Conservation (phyloP, 2,888 invertebrate species). For the Leistus spinibarbis region DNA sequence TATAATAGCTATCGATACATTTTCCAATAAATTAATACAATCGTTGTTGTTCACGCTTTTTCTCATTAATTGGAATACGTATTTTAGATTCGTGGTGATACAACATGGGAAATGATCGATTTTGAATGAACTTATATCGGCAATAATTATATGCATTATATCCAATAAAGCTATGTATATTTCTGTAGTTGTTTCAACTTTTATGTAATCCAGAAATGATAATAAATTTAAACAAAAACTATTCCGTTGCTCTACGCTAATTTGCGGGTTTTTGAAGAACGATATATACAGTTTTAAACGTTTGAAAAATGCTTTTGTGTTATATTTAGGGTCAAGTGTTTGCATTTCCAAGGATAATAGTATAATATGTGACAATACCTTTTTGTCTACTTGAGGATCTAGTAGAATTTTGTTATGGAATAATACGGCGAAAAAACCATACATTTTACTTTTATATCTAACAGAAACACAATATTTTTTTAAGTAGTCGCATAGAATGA, state of each 20-base stretch:
- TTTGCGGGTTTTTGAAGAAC: slow-evolving; percentile 1
- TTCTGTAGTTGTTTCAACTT: not conserved
- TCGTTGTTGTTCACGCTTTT: slow-evolving; percentile 8
- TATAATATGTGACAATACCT: slow-evolving; percentile 1
- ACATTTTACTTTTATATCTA: slow-evolving; percentile 8
- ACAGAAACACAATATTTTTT: not conserved
- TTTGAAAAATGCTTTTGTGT: not conserved
- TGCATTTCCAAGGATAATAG: slow-evolving; percentile 1
- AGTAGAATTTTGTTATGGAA: slow-evolving; percentile 17
- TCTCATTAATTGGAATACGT: not conserved
- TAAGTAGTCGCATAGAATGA: slow-evolving; percentile 3
- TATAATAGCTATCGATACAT: not conserved
- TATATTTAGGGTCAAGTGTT: not conserved
- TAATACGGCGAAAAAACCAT: slow-evolving; percentile 4
- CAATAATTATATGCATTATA: slow-evolving; percentile 8
- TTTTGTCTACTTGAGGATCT: not conserved
- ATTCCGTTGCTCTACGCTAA: not conserved
- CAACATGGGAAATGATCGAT: slow-evolving; percentile 2
- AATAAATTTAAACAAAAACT: not conserved
- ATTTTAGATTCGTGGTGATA: not conserved
- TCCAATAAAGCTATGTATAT: slow-evolving; percentile 8
- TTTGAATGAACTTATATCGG: slow-evolving; percentile 1
- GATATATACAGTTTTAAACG: not conserved
- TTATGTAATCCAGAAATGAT: not conserved
- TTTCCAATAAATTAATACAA: slow-evolving; percentile 18